Conservation (phyloP, 2,797 vertebrate genomes). For the Enteromius afrohamiltoni region DNA sequence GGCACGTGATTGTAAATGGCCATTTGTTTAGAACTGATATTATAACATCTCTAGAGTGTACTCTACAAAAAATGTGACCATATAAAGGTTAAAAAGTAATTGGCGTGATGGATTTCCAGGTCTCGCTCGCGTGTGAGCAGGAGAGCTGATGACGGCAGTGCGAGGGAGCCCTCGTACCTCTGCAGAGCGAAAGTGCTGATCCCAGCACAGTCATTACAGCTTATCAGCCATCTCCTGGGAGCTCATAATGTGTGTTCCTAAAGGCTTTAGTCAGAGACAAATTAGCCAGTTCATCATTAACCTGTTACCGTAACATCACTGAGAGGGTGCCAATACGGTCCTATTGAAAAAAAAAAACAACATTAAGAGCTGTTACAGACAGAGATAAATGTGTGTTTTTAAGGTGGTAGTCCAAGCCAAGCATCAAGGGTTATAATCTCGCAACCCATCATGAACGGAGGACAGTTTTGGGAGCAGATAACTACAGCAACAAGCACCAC, state of each 20-base stretch:
- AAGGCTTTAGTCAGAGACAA: conserved; percentile 56
- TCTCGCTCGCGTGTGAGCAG: conserved; percentile 17
- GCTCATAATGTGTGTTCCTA: conserved; percentile 55
- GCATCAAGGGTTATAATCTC: conserved; percentile 9
- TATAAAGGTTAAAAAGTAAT: background rate
- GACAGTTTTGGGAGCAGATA: conserved; percentile 26
- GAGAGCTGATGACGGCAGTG: conserved; percentile 47
- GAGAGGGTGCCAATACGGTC: conserved; percentile 32
- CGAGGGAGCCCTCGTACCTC: conserved; percentile 44
- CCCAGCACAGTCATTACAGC: conserved; percentile 59
- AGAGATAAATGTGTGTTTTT: conserved; percentile 35
- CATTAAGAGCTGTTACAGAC: conserved; percentile 19
- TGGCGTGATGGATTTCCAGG: background rate
- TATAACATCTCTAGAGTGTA: background rate
- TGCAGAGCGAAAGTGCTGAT: conserved; percentile 59
- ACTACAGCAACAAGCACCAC: conserved; percentile 24
- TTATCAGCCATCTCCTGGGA: conserved; percentile 59
- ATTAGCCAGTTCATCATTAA: conserved; percentile 62
- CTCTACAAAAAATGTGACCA: background rate
- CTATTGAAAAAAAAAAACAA: conserved; percentile 1
- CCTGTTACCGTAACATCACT: conserved; percentile 54
- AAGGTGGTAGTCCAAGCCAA: conserved; percentile 13
- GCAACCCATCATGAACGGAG: background rate
- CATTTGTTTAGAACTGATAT: background rate
- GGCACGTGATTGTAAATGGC: background rate